Conservation (phyloP, 1,140 invertebrate species). For the Chionoecetes opilio region DNA sequence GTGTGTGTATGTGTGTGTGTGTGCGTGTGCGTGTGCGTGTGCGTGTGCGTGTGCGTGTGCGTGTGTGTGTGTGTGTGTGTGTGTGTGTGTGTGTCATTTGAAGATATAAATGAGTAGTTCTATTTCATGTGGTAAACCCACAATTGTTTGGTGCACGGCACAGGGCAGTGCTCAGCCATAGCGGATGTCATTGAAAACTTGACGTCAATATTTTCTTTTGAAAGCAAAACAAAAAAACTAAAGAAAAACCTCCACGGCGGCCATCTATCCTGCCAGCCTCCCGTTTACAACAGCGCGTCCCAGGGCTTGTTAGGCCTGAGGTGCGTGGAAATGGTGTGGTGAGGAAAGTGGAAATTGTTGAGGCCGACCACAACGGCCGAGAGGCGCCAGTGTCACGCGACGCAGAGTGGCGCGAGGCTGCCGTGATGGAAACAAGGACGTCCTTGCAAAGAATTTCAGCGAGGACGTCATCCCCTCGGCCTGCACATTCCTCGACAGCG, state of each 20-base stretch:
- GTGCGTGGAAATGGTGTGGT: background rate
- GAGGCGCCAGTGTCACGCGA: background rate
- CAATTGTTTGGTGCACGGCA: too few relatives aligned
- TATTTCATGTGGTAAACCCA: background rate
- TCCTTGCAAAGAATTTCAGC: too few relatives aligned
- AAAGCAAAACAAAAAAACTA: too few relatives aligned
- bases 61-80: background rate
- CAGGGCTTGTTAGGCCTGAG: background rate
- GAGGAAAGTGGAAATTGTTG: slow-evolving; percentile 41
- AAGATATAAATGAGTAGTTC: background rate
- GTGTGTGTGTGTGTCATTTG: background rate
- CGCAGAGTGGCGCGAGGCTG: too few relatives aligned
- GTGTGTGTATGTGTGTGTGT: slow-evolving; percentile 44
- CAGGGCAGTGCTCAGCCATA: too few relatives aligned
- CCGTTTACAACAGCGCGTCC: background rate
- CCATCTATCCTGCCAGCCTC: background rate
- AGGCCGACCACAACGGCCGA: slow-evolving; percentile 21
- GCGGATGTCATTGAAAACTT: too few relatives aligned
- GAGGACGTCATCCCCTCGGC: too few relatives aligned
- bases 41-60: slow-evolving; percentile 36
- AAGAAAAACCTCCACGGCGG: too few relatives aligned
- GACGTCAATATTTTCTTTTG: too few relatives aligned
- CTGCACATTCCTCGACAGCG: too few relatives aligned
- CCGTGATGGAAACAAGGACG: too few relatives aligned
- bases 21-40: slow-evolving; percentile 39